A percentile compares a stretch with the other conserved stretches of the same genome.
Conservation (phyloP, 2,113 vertebrate species). For the Hyperopisus bebe region DNA sequence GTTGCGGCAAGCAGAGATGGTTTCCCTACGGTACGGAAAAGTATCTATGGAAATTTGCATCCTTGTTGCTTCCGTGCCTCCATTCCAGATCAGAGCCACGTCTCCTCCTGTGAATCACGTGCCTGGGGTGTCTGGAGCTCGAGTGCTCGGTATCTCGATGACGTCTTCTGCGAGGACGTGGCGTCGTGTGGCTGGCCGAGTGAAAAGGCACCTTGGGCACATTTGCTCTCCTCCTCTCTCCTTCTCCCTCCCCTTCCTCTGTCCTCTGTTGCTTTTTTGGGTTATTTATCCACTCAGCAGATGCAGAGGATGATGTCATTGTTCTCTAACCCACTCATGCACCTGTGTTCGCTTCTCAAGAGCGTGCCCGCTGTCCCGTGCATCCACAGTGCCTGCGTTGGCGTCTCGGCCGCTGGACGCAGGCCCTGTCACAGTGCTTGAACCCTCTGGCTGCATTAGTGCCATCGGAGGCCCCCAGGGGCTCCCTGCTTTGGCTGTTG, state of each 20-base stretch:
- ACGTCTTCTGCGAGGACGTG: not conserved
- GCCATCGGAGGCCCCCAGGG: not conserved
- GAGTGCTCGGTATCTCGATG: not conserved
- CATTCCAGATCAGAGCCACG: not conserved
- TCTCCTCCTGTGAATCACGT: not conserved
- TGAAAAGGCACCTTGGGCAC: not conserved
- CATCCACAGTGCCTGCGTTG: not conserved
- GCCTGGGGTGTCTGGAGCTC: not conserved
- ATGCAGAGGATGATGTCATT: slow-evolving; percentile 6
- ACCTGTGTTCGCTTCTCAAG: not conserved
- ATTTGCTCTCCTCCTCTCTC: not conserved
- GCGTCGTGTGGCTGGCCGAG: not conserved
- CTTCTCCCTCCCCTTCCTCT: not conserved
- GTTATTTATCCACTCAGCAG: slow-evolving; percentile 4
- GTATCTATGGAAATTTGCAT: not conserved
- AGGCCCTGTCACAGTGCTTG: not conserved
- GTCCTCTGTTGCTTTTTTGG: not conserved
- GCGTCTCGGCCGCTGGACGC: too few relatives aligned
- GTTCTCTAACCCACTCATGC: not conserved
- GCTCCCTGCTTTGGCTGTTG: not conserved
- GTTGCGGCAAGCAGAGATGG: not conserved
- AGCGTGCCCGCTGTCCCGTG: not conserved
- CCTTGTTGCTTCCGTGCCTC: not conserved
- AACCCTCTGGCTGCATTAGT: not conserved
- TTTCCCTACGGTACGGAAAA: not conserved